A percentile compares a stretch with the other conserved stretches of the same genome.
phyloP scores from a whole-genome alignment of 2,113 vertebrate species.

The Nothoprocta perdicaria region DNA sequence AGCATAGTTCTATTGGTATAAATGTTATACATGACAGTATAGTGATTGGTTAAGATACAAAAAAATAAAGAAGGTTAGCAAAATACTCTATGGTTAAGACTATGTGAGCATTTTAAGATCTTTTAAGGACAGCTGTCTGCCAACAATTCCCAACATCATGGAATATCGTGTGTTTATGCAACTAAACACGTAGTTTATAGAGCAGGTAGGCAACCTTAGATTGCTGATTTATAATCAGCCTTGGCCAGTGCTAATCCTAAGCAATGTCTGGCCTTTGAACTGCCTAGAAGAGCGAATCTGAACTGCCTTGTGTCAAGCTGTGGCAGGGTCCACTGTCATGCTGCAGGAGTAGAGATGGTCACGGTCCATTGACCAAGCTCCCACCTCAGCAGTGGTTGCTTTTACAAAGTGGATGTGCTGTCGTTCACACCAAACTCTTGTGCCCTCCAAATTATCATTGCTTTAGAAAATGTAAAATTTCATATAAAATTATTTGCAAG shows the following conservation, averaged over 20 bases:
- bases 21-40: not conserved
- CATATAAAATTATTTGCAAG: not conserved
- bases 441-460: not conserved
- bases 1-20: not conserved
- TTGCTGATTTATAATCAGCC: not conserved
- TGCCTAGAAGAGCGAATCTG: not conserved
- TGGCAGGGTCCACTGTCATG: not conserved
- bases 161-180: not conserved
- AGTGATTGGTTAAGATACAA: not conserved
- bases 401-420: not conserved
- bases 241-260: not conserved
- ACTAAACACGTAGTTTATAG: not conserved
- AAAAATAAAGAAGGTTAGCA: not conserved
- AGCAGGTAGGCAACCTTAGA: not conserved
- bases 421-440: not conserved
- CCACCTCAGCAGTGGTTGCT: not conserved
- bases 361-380: fast-evolving
- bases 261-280: no score
- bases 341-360: not conserved
- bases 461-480: not conserved
- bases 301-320: not conserved
- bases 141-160: not conserved
- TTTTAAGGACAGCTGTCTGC: fast-evolving
- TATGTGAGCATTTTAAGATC: not conserved
- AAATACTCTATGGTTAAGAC: not conserved